phyloP scores from a whole-genome alignment of 2,888 invertebrate genomes.

The Diaperis boleti region DNA sequence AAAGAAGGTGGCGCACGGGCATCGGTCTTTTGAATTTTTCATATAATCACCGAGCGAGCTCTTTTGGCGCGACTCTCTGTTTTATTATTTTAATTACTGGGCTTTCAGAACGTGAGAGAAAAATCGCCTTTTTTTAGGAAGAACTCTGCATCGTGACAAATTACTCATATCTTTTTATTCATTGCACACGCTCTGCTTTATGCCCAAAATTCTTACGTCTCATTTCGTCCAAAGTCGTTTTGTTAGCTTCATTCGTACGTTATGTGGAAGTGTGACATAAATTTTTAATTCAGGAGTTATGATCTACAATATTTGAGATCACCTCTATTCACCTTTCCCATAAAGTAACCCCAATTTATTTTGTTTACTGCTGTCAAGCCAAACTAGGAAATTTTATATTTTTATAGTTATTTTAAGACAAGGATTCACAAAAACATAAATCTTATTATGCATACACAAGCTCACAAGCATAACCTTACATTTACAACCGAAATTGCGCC shows the following conservation, averaged over 20 bases:
- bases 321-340: too few relatives aligned
- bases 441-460: too few relatives aligned
- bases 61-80: constrained; percentile 9
- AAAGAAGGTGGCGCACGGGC: constrained; percentile 25
- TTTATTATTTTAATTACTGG: constrained; percentile 30
- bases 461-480: too few relatives aligned
- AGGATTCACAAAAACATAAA: too few relatives aligned
- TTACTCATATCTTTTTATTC: background rate
- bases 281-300: too few relatives aligned
- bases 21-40: constrained; percentile 21
- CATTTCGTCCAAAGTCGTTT: background rate
- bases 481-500: too few relatives aligned
- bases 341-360: too few relatives aligned
- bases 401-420: too few relatives aligned
- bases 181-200: background rate
- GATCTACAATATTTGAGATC: too few relatives aligned
- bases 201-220: background rate
- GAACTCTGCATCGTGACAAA: background rate
- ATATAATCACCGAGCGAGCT: constrained; percentile 2
- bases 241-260: background rate
- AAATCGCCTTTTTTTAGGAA: background rate
- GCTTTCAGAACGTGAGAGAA: background rate
- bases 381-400: too few relatives aligned
- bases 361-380: too few relatives aligned
- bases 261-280: too few relatives aligned